A percentile compares a stretch with the other conserved stretches of the same genome.
These are phyloP conservation scores for Lordiphosa mommai DNA, from an alignment of 1,140 invertebrate genomes.

Conservation along the genomic window DNA sequence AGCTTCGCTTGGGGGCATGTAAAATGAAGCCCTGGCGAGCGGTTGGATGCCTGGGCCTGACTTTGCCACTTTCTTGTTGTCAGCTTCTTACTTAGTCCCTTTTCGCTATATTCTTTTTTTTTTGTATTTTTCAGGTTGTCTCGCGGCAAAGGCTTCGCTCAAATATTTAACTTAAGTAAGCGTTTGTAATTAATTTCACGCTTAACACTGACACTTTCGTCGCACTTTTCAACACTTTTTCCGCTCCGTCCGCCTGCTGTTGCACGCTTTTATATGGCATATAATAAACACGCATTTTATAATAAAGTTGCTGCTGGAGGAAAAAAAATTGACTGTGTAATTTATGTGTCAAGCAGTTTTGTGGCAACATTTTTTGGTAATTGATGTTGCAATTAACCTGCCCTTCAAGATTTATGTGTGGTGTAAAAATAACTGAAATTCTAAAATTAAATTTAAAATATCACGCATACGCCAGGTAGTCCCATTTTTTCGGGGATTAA, in stretches of 20 bases:
- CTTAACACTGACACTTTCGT: constrained; percentile 67
- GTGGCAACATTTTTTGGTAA: constrained; percentile 52
- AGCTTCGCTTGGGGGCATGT: constrained; percentile 38
- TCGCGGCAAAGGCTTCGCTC: constrained; percentile 36
- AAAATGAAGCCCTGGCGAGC: constrained; percentile 45
- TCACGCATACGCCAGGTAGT: no score
- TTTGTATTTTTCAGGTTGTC: constrained; percentile 1
- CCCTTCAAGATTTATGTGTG: constrained; percentile 50
- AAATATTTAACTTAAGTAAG: constrained; percentile 77
- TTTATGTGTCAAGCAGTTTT: constrained; percentile 58
- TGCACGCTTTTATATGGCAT: constrained; percentile 44
- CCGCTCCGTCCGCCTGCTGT: not conserved
- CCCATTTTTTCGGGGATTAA: no score
- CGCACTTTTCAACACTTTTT: constrained; percentile 58
- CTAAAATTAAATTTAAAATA: no score
- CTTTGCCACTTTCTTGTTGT: constrained; percentile 23
- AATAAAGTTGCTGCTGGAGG: constrained; percentile 46
- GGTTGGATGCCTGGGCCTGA: constrained; percentile 8
- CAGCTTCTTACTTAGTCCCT: constrained; percentile 8
- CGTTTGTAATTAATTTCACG: constrained; percentile 72
- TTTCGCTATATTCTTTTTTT: not conserved
- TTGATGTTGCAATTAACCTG: constrained; percentile 65
- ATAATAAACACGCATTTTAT: constrained; percentile 75
- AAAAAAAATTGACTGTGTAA: constrained; percentile 69
- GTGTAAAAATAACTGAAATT: not conserved